Evolutionary conservation across 2,888 invertebrate species (phyloP).

Genomic region (Stenichneumon culpator): DNA sequence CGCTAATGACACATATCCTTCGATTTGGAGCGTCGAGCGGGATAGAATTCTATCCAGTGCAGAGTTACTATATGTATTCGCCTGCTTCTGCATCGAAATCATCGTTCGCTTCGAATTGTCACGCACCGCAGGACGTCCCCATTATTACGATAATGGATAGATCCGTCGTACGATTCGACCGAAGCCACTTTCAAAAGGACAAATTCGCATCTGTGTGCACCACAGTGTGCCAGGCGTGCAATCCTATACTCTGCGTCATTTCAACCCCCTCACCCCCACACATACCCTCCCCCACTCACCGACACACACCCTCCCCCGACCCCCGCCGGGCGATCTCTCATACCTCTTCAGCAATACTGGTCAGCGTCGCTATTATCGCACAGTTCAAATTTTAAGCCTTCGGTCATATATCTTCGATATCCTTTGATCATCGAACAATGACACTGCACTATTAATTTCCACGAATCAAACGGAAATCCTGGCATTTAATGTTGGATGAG

Average conservation of each 20-base stretch:
- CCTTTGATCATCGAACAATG: neutral
- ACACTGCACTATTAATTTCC: neutral
- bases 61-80: slow-evolving; percentile 10
- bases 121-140: slow-evolving; percentile 45
- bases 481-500: neutral
- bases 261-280: neutral
- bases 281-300: neutral
- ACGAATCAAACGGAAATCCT: neutral
- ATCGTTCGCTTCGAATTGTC: slow-evolving; percentile 61
- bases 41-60: neutral
- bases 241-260: slow-evolving; percentile 21
- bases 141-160: slow-evolving; percentile 59
- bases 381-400: neutral
- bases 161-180: slow-evolving; percentile 41
- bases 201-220: slow-evolving; percentile 37
- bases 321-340: too few relatives aligned
- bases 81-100: slow-evolving; percentile 46
- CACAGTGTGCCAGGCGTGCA: neutral
- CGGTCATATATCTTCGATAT: neutral
- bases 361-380: slow-evolving; percentile 1
- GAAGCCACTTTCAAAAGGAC: slow-evolving; percentile 61
- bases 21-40: slow-evolving; percentile 27
- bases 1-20: slow-evolving; percentile 64
- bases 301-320: too few relatives aligned
- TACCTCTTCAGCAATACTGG: too few relatives aligned